Percentiles rank a stretch among this genome's conserved stretches.
Conservation (phyloP, 2,888 invertebrate genomes). For the Plagodis pulveraria region DNA sequence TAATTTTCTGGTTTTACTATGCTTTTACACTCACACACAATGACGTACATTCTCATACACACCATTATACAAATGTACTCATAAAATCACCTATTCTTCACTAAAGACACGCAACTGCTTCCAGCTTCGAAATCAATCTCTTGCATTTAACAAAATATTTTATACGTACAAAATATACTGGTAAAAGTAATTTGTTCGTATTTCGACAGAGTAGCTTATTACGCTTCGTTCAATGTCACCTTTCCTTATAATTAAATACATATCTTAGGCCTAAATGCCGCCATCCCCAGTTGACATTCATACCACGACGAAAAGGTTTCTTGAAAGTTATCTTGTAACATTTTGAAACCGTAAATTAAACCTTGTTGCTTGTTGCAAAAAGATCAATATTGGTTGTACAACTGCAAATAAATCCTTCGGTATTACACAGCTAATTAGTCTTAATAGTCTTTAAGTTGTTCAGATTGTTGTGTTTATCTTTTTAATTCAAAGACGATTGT, state of each 20-base stretch:
- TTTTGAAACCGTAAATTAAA: background rate
- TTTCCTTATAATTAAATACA: slow-evolving; percentile 8
- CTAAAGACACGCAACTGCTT: too few species aligned
- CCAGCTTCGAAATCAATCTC: too few species aligned
- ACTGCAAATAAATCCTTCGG: slow-evolving; percentile 1
- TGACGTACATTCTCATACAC: too few species aligned
- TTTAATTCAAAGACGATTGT: slow-evolving; percentile 8
- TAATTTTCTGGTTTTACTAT: too few species aligned
- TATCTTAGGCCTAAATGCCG: slow-evolving; percentile 6
- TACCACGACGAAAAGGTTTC: slow-evolving; percentile 11
- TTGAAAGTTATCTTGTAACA: background rate
- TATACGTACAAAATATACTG: too few species aligned
- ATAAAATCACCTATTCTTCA: too few species aligned
- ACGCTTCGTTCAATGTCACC: background rate
- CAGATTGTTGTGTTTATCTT: slow-evolving; percentile 18
- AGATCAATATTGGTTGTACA: background rate
- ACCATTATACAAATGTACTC: too few species aligned
- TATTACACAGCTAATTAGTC: slow-evolving; percentile 13
- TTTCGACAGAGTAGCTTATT: background rate
- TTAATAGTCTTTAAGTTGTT: slow-evolving; percentile 5
- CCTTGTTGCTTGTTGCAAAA: background rate
- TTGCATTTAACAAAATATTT: too few species aligned
- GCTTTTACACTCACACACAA: too few species aligned
- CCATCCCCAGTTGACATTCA: slow-evolving; percentile 14
- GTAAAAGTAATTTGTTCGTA: too few species aligned